Percentiles rank a stretch among this genome's conserved stretches.
Conservation (phyloP, 2,797 vertebrate genomes). For the Chromobotia macracanthus region DNA sequence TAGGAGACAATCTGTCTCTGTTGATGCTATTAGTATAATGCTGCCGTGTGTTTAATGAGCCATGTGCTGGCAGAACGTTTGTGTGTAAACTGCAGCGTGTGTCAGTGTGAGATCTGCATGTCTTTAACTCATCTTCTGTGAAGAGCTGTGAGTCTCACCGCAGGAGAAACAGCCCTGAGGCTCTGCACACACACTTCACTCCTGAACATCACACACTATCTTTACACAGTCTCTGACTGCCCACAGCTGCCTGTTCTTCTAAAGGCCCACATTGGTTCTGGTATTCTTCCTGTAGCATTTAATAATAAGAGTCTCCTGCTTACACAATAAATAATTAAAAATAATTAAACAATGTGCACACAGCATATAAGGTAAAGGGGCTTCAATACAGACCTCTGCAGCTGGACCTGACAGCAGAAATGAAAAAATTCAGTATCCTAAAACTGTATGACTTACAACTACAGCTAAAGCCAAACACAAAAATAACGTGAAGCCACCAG, state of each 20-base stretch:
- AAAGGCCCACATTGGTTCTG: slow-evolving; percentile 76
- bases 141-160: slow-evolving; percentile 74
- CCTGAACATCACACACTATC: slow-evolving; percentile 33
- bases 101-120: slow-evolving; percentile 76
- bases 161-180: slow-evolving; percentile 73
- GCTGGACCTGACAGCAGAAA: slow-evolving; percentile 49
- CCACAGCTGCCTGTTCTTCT: slow-evolving; percentile 66
- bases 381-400: slow-evolving; percentile 29
- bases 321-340: slow-evolving; percentile 73
- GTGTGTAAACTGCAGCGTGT: slow-evolving; percentile 80
- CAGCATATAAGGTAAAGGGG: slow-evolving; percentile 60
- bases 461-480: slow-evolving; percentile 12
- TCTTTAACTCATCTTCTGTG: slow-evolving; percentile 81
- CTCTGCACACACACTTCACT: slow-evolving; percentile 48
- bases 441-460: slow-evolving; percentile 40
- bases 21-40: slow-evolving; percentile 94
- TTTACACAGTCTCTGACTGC: slow-evolving; percentile 60
- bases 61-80: slow-evolving; percentile 81
- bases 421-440: slow-evolving; percentile 39
- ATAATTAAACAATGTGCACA: slow-evolving; percentile 76
- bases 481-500: slow-evolving; percentile 9
- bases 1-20: slow-evolving; percentile 89
- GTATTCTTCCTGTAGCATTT: slow-evolving; percentile 64
- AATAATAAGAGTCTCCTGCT: slow-evolving; percentile 61
- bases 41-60: slow-evolving; percentile 95